Conservation (phyloP, 2,888 invertebrate genomes). For the Elysia crispata region DNA sequence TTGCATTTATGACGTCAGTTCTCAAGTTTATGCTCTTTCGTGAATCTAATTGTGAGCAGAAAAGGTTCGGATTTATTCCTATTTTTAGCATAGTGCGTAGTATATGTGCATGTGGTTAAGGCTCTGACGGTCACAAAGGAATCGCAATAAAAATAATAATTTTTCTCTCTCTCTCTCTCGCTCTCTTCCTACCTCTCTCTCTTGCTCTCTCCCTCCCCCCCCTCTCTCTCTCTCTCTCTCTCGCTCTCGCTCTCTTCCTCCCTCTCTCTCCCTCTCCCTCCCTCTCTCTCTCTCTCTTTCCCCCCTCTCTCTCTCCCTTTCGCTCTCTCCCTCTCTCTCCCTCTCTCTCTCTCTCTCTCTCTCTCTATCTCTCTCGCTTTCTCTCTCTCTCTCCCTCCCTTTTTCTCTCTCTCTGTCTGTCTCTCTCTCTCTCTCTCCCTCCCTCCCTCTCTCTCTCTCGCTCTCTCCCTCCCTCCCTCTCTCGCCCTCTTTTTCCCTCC, state of each 20-base stretch:
- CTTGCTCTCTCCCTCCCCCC: background rate
- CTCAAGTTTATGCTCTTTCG: too few species aligned
- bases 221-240: too few species aligned
- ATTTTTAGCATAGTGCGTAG: too few species aligned
- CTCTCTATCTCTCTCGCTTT: conserved; percentile 16
- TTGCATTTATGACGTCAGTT: too few species aligned
- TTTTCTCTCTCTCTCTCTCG: background rate
- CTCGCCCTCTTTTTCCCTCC: background rate
- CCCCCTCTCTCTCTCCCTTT: background rate
- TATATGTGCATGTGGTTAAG: too few species aligned
- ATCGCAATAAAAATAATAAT: too few species aligned
- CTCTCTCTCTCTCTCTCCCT: conserved; percentile 36
- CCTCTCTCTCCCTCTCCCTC: too few species aligned
- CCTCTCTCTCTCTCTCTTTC: background rate
- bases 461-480: conserved; percentile 16
- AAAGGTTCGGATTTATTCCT: too few species aligned
- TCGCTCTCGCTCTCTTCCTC: too few species aligned
- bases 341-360: background rate
- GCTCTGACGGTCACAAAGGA: too few species aligned
- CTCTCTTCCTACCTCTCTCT: too few species aligned
- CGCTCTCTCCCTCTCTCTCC: background rate
- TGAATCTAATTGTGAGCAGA: too few species aligned
- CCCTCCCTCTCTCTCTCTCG: conserved; percentile 2
- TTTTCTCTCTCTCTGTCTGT: conserved; percentile 26
- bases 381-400: conserved; percentile 1